phyloP scores from a whole-genome alignment of 2,797 vertebrate genomes.

The Pseudomugil tenellus region DNA sequence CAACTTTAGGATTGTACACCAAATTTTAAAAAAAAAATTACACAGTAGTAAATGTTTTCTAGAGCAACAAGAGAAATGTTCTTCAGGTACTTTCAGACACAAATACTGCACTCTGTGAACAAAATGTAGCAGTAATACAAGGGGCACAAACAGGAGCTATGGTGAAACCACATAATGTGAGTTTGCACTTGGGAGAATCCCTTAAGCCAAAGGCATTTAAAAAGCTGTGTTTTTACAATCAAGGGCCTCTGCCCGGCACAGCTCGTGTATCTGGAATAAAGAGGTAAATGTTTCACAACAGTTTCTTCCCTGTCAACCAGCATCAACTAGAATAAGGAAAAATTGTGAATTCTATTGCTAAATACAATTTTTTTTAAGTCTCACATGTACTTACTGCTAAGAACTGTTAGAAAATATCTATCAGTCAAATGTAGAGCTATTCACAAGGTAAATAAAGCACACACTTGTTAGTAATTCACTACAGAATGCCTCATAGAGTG shows the following conservation, averaged over 20 bases:
- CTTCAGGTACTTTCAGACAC: not conserved
- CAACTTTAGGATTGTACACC: not conserved
- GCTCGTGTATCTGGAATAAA: constrained; percentile 60
- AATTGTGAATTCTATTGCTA: constrained; percentile 81
- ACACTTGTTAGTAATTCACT: constrained; percentile 59
- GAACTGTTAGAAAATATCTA: constrained; percentile 62
- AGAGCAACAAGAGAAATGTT: not conserved
- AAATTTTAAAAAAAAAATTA: not conserved
- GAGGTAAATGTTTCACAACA: constrained; percentile 81
- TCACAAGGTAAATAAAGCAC: constrained; percentile 51
- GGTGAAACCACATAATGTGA: constrained; percentile 48
- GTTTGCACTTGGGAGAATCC: constrained; percentile 60
- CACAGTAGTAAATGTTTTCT: too few species aligned
- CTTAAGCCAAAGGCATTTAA: constrained; percentile 63
- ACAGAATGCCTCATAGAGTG: constrained; percentile 46
- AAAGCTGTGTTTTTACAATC: constrained; percentile 71
- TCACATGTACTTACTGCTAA: constrained; percentile 63
- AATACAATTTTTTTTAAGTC: constrained; percentile 71
- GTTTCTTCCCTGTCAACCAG: constrained; percentile 70
- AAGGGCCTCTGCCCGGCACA: constrained; percentile 68
- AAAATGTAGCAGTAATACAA: constrained; percentile 4
- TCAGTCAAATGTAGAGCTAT: constrained; percentile 53
- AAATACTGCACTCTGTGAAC: not conserved
- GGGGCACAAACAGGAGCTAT: constrained; percentile 39
- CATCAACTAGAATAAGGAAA: constrained; percentile 69